Evolutionary conservation across 2,113 vertebrate species (phyloP), one percentile per base, ranked within the genome.

Genomic region (Austrofundulus limnaeus): DNA sequence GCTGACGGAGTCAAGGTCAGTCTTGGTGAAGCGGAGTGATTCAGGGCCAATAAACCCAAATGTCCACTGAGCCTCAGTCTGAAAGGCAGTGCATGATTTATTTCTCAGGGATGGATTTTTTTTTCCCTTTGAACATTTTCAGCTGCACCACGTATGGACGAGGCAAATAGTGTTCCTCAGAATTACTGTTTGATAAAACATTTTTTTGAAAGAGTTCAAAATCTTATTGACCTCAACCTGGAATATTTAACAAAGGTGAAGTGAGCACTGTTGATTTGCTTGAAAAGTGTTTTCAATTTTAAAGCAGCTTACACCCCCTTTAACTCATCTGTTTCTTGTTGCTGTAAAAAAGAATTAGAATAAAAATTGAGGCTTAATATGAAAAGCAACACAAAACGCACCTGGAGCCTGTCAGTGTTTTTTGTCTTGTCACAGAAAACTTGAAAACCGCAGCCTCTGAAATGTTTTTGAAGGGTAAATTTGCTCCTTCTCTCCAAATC

Each of bases 1-100:
- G 65, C 38, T 50, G 34, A 42, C 41, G 39, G 49, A 77, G 66
- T 70, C 81, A 83, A 82, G 81, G 87, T 78, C 77, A 53, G 20
- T 61, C 21, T 47, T 51, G 59, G 48, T 63, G 46, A 60, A 60
- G 62, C 66, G 25, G 21, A 73, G 46, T 71, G 78, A 77, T 75
- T 78, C 76, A 71, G 34, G 63, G 51, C 64, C 77, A 73, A 72
- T 81, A 72, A 76, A 78, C 21, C 38, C 46, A 65, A 65, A 69
- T 68, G 73, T 15, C 21, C 28, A 1, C 19, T 21, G 48, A 17
- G 59, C 11, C 23, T 24, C n/a, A 12, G 9, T 10, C 19, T 16
- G 48, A 50, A 63, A 46, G 62, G 34, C 42, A 20, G n/a, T 63
- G 61, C 20, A 52, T 55, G 72, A 78, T 81, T 81, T 75, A 25